Base-by-base conservation (phyloP, 2,797 vertebrate species). In the Enteromius thamalakanensis region DNA sequence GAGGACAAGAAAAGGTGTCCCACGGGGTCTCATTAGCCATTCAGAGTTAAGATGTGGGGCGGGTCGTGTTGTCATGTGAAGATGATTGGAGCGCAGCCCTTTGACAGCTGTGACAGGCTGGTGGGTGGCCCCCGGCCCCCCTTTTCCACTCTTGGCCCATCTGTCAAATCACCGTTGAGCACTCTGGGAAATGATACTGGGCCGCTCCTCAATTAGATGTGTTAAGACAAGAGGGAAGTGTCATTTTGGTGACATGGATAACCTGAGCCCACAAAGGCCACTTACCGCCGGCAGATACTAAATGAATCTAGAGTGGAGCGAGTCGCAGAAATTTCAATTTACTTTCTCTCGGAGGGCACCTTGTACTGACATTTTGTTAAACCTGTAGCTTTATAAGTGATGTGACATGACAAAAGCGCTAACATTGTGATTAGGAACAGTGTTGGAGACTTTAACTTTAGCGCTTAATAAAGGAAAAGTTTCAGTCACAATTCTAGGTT, bases 11-110 rank as follows among this genome's bases (percentile, higher is more conserved):
- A 76, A 76, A 85, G 53, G 74, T 76, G 83, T 89, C 83, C 86
- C 86, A 83, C 65, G 58, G 80, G 88, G 74, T 76, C 88, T 87
- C 80, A 89, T 89, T 89, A 89, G 81, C 55, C 85, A 87, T 88
- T 88, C 87, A 87, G 84, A 85, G 87, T 80, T 79, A 84, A 88
- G 84, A 81, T 42, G 70, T 82, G 64, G 85, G 87, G 87, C 79
- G 87, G 87, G 87, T 87, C 79, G 83, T 60, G 79, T 88, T 87
- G 87, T 88, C 87, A 88, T 84, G 84, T 88, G 85, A 79, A 84
- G 84, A 85, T 84, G 87, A 85, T 88, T 86, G 85, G 87, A 85
- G 83, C 83, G 78, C 75, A 81, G 87, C 75, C 85, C 85, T 88
- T 87, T 87, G 87, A 87, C 87, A 88, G 84, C 81, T 85, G 80